Conservation (phyloP, 2,797 vertebrate genomes). For the Syncerus caffer region DNA sequence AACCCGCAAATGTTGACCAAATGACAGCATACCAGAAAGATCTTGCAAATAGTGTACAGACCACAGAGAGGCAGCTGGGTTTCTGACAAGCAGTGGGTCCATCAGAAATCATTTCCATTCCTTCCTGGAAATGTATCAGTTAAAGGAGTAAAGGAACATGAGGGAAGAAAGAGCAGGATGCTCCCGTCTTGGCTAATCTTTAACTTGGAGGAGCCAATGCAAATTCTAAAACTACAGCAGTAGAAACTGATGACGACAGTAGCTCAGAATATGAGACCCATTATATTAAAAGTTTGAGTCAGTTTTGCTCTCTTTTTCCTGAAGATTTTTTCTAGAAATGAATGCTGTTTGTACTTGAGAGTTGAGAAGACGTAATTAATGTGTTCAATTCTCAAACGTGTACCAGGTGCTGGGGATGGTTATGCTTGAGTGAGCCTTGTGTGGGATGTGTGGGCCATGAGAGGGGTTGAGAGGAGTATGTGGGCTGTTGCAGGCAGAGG, state of each 20-base stretch:
- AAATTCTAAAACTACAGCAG: constrained; percentile 19
- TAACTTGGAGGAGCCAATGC: not conserved
- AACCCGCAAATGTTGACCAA: not conserved
- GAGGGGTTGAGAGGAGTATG: not conserved
- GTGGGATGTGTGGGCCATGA: not conserved
- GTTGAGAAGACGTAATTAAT: not conserved
- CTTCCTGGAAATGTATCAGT: not conserved
- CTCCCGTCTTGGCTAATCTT: not conserved
- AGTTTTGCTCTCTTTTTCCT: not conserved
- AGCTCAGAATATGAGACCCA: not conserved
- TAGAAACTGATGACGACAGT: not conserved
- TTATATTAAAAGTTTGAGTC: not conserved
- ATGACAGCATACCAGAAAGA: not conserved
- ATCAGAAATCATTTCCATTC: not conserved
- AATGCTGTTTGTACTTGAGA: not conserved
- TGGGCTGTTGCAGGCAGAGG: not conserved
- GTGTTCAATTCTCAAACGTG: not conserved
- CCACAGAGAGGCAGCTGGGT: not conserved
- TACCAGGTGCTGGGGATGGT: not conserved
- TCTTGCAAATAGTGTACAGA: not conserved
- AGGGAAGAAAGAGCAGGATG: not conserved
- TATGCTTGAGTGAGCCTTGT: not conserved
- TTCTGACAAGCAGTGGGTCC: not conserved
- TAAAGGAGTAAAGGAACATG: not conserved
- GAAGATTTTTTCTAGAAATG: not conserved